Conservation (phyloP, 92 coral and sea anemone genomes). For the Heteractis magnifica region DNA sequence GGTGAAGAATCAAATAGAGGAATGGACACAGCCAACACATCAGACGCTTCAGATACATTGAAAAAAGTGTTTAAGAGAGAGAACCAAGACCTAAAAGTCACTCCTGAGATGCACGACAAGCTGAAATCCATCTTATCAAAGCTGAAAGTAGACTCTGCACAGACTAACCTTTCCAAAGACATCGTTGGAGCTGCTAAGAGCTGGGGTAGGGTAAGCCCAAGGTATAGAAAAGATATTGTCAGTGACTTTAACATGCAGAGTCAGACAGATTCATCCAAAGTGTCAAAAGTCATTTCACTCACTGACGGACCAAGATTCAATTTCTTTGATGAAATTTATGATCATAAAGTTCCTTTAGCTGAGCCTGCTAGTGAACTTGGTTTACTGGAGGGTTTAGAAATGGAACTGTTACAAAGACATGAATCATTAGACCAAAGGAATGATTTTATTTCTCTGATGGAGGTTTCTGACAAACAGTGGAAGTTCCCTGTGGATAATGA, state of each 20-base stretch:
- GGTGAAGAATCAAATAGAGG: not conserved
- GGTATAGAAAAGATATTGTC: slow-evolving; percentile 27
- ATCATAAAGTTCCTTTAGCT: not conserved
- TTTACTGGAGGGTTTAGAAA: slow-evolving; percentile 38
- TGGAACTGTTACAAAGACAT: slow-evolving; percentile 29
- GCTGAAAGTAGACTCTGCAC: slow-evolving; percentile 60
- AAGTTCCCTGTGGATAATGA: slow-evolving; percentile 92
- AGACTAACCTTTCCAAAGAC: slow-evolving; percentile 59
- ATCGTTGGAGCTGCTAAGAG: slow-evolving; percentile 69
- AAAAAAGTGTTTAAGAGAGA: not conserved
- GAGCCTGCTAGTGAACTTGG: slow-evolving; percentile 23
- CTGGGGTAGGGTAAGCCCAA: slow-evolving; percentile 63
- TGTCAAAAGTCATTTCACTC: slow-evolving; percentile 12
- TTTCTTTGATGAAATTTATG: slow-evolving; percentile 52
- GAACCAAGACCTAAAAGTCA: slow-evolving; percentile 2
- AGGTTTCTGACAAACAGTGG: slow-evolving; percentile 78
- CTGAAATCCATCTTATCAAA: slow-evolving; percentile 61
- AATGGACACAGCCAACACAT: not conserved
- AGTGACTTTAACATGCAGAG: slow-evolving; percentile 39
- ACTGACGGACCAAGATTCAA: slow-evolving; percentile 52
- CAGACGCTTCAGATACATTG: slow-evolving; percentile 4
- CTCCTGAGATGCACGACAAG: slow-evolving; percentile 56
- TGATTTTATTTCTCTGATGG: slow-evolving; percentile 78
- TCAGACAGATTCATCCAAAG: slow-evolving; percentile 5
- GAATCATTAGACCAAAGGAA: slow-evolving; percentile 58